phyloP scores from a whole-genome alignment of 1,140 invertebrate genomes.

The Chymomyza costata region DNA sequence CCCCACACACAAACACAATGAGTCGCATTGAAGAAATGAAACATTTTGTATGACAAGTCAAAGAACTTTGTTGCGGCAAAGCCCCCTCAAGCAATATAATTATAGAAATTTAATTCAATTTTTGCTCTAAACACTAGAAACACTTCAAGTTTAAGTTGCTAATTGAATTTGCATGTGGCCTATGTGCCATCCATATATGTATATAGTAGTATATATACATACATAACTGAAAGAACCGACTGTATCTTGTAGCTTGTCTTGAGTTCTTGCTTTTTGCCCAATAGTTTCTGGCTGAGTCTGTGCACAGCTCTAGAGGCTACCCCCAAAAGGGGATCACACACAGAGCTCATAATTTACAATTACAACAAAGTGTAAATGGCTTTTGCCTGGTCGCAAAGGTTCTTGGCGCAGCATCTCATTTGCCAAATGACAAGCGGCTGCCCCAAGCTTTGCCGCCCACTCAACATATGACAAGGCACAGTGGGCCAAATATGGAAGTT shows the following conservation, averaged over 20 bases:
- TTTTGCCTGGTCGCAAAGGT: conserved; percentile 10
- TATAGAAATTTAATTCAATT: conserved; percentile 42
- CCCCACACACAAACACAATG: no score
- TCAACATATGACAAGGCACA: no score
- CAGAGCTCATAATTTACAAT: conserved; percentile 57
- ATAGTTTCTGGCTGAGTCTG: conserved; percentile 26
- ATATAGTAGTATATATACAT: no score
- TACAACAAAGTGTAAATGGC: conserved; percentile 57
- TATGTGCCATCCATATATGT: no score
- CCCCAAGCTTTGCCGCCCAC: no score
- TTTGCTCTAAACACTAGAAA: conserved; percentile 13
- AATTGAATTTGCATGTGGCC: conserved; percentile 58
- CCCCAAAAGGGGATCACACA: background rate
- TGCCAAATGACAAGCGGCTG: conserved; percentile 9
- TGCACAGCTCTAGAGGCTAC: conserved; percentile 11
- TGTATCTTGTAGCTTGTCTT: background rate
- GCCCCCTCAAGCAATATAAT: conserved; percentile 21
- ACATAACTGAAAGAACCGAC: no score
- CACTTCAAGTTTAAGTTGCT: conserved; percentile 13
- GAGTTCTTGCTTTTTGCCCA: conserved; percentile 17
- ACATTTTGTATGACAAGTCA: no score
- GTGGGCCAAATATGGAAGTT: no score
- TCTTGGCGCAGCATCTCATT: background rate
- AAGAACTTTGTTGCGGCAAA: conserved; percentile 19
- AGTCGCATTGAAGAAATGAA: conserved; percentile 28